Conservation (phyloP, 2,888 invertebrate genomes). For the Rotaria macrura region DNA sequence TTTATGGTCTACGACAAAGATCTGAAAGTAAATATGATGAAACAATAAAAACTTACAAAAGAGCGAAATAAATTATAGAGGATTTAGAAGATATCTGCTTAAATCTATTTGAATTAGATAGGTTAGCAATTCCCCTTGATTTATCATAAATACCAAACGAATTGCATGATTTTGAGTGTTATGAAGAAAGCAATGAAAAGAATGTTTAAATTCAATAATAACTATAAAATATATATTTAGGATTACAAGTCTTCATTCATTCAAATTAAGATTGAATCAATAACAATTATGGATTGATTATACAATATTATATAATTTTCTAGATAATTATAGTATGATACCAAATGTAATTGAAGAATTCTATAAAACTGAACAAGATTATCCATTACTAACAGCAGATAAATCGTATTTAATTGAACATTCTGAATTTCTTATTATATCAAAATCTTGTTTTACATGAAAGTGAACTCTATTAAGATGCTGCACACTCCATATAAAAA, state of each 20-base stretch:
- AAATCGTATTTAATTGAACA: slow-evolving; percentile 73
- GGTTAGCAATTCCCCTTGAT: slow-evolving; percentile 91
- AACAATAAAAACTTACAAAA: slow-evolving; percentile 95
- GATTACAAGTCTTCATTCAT: slow-evolving; percentile 91
- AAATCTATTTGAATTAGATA: slow-evolving; percentile 59
- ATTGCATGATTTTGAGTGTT: slow-evolving; percentile 96
- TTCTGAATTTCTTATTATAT: slow-evolving; percentile 86
- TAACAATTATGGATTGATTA: slow-evolving; percentile 98
- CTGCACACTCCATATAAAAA: slow-evolving; percentile 73
- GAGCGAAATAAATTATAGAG: slow-evolving; percentile 60
- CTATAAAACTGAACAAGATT: slow-evolving; percentile 62
- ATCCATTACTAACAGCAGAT: neutral
- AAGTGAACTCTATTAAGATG: slow-evolving; percentile 71
- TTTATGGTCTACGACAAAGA: slow-evolving; percentile 85
- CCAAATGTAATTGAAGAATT: slow-evolving; percentile 89
- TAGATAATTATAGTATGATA: slow-evolving; percentile 91
- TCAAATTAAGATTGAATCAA: slow-evolving; percentile 87
- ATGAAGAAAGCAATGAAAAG: slow-evolving; percentile 70
- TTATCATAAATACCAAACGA: slow-evolving; percentile 93
- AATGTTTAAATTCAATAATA: too few relatives aligned
- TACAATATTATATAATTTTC: slow-evolving; percentile 92
- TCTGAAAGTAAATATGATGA: slow-evolving; percentile 99
- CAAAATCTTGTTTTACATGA: slow-evolving; percentile 90
- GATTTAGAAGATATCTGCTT: too few relatives aligned
- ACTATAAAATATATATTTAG: slow-evolving; percentile 55